Conservation (phyloP, 2,888 invertebrate species). For the Nomada flava region DNA sequence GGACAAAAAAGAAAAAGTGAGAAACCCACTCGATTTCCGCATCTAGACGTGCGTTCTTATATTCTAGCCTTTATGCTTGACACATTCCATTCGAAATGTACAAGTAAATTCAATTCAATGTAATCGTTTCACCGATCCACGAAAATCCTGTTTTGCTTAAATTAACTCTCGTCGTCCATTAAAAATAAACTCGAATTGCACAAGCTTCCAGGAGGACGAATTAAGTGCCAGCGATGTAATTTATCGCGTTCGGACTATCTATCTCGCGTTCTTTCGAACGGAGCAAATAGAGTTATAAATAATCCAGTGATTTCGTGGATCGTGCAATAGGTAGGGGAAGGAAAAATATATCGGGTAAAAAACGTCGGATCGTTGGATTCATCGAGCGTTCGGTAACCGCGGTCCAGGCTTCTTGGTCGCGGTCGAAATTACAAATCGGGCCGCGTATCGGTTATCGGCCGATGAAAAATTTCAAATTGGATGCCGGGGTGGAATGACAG, state of each 20-base stretch:
- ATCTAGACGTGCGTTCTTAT: too few species aligned
- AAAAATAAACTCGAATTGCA: background rate
- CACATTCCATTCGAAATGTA: too few species aligned
- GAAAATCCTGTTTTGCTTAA: background rate
- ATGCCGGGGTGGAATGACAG: slow-evolving; percentile 17
- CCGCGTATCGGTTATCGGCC: slow-evolving; percentile 35
- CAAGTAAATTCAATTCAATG: too few species aligned
- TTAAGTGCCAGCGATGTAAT: slow-evolving; percentile 18
- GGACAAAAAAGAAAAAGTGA: background rate
- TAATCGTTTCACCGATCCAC: too few species aligned
- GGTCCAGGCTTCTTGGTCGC: background rate
- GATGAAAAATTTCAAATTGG: slow-evolving; percentile 62
- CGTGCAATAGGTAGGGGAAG: background rate
- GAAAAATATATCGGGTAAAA: slow-evolving; percentile 26
- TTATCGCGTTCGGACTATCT: slow-evolving; percentile 30
- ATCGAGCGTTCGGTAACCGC: slow-evolving; percentile 1
- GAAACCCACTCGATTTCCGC: slow-evolving; percentile 12
- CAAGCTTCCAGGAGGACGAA: background rate
- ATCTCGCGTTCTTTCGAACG: slow-evolving; percentile 3
- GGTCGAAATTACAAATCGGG: slow-evolving; percentile 43
- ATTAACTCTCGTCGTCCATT: background rate
- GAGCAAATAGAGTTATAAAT: slow-evolving; percentile 51
- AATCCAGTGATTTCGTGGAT: slow-evolving; percentile 25
- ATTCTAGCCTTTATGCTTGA: too few species aligned
- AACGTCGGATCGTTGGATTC: slow-evolving; percentile 33